A percentile compares a stretch with the other conserved stretches of the same genome.
Conservation (phyloP, 2,888 invertebrate species). For the Apotomis capreana region DNA sequence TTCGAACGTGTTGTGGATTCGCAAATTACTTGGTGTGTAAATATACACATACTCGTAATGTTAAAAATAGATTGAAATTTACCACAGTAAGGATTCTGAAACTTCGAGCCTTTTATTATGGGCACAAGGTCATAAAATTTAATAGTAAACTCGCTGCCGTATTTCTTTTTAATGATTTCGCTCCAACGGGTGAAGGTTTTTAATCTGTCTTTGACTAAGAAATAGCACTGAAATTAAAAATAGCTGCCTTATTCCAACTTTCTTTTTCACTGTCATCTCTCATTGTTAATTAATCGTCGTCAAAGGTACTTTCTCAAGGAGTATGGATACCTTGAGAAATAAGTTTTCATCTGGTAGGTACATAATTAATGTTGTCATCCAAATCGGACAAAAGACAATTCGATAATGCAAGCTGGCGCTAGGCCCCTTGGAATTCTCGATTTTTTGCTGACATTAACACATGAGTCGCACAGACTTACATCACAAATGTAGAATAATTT, state of each 20-base stretch:
- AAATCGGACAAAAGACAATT: constrained; percentile 14
- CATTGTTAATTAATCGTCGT: too few relatives aligned
- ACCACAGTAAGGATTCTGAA: constrained; percentile 9
- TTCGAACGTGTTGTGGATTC: constrained; percentile 11
- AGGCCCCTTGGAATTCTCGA: constrained; percentile 41
- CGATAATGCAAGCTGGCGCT: constrained; percentile 13
- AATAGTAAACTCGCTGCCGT: constrained; percentile 12
- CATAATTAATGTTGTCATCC: neutral
- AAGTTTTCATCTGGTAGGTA: neutral
- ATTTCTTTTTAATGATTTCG: constrained; percentile 17
- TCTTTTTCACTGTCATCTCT: neutral
- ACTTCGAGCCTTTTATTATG: constrained; percentile 6
- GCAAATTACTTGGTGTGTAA: constrained; percentile 14
- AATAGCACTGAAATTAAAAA: constrained; percentile 4
- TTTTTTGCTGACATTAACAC: constrained; percentile 47
- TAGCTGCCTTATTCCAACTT: neutral
- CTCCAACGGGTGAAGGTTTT: constrained; percentile 16
- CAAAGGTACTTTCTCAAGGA: too few relatives aligned
- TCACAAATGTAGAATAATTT: constrained; percentile 62
- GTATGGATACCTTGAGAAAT: too few relatives aligned
- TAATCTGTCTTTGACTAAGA: constrained; percentile 14
- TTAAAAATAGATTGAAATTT: constrained; percentile 27
- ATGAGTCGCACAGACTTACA: constrained; percentile 55
- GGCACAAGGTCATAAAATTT: constrained; percentile 24
- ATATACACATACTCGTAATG: constrained; percentile 23